These are phyloP conservation scores for Actinostola sp. DNA, from an alignment of 92 coral and sea anemone species.

Conservation along the genomic window DNA sequence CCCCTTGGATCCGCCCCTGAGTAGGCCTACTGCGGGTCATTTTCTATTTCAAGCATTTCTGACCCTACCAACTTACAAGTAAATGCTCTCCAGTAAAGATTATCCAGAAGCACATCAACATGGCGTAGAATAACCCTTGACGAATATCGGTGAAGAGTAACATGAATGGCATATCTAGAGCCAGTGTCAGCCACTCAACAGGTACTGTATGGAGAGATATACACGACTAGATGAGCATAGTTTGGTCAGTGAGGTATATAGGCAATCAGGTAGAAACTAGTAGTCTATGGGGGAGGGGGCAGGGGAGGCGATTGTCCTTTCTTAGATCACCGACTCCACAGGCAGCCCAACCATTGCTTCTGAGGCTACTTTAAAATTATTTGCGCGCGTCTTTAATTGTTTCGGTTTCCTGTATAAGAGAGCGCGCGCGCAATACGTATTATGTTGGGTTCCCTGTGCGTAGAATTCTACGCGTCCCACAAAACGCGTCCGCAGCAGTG, in stretches of 20 bases:
- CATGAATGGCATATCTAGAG: constrained; percentile 91
- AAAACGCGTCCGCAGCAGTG: no score
- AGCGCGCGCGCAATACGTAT: no score
- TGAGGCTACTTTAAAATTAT: no score
- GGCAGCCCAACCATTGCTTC: no score
- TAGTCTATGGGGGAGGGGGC: no score
- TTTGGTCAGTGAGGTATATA: neutral
- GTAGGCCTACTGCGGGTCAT: neutral
- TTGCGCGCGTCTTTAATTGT: no score
- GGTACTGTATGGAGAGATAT: constrained; percentile 67
- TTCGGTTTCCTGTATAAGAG: no score
- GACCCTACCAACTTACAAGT: constrained; percentile 56
- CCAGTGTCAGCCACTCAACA: constrained; percentile 91
- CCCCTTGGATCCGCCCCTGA: neutral
- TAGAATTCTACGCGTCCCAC: no score
- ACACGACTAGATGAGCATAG: neutral
- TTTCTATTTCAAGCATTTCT: neutral
- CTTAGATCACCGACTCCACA: no score
- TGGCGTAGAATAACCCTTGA: constrained; percentile 90
- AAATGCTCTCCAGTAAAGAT: constrained; percentile 97
- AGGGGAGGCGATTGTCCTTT: no score
- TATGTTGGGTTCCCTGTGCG: no score
- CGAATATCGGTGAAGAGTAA: constrained; percentile 83
- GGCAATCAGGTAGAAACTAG: neutral
- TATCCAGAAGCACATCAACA: constrained; percentile 91